Evolutionary conservation across 1,140 invertebrate species (phyloP).

Genomic region (Drosophila suzukii): DNA sequence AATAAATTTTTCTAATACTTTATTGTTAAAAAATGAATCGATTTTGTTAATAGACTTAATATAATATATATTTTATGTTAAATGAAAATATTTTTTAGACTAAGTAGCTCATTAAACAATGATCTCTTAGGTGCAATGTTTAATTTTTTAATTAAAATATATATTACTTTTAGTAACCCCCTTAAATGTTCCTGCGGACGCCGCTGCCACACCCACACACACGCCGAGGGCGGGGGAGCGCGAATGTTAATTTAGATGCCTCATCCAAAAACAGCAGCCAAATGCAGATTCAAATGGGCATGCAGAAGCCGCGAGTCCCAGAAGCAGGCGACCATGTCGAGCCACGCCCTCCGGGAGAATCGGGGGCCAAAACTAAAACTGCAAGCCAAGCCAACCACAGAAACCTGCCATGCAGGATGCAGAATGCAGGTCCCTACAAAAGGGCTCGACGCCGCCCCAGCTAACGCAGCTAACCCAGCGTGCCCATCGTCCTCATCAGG

Average conservation of each 20-base stretch:
- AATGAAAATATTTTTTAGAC: too few relatives aligned
- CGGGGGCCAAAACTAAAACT: constrained; percentile 42
- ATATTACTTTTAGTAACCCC: background rate
- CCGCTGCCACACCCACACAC: constrained; percentile 24
- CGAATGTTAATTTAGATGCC: constrained; percentile 78
- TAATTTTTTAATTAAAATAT: background rate
- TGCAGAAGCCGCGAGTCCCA: constrained; percentile 50
- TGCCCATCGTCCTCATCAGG: constrained; percentile 21
- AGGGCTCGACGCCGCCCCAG: constrained; percentile 46
- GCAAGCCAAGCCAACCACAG: constrained; percentile 59
- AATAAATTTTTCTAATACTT: background rate
- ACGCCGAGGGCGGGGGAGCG: constrained; percentile 27
- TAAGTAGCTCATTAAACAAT: too few relatives aligned
- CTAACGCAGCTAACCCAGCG: constrained; percentile 17
- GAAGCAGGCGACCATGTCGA: constrained; percentile 40
- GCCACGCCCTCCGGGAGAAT: constrained; percentile 30
- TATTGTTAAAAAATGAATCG: too few relatives aligned
- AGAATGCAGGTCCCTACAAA: constrained; percentile 51
- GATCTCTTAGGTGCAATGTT: too few relatives aligned
- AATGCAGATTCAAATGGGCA: constrained; percentile 78
- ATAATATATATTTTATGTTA: too few relatives aligned
- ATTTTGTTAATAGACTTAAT: too few relatives aligned
- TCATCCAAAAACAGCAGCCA: constrained; percentile 55
- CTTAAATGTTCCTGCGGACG: background rate
- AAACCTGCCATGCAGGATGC: constrained; percentile 52